phyloP scores from a whole-genome alignment of 2,113 vertebrate species.

The Salvelinus fontinalis region DNA sequence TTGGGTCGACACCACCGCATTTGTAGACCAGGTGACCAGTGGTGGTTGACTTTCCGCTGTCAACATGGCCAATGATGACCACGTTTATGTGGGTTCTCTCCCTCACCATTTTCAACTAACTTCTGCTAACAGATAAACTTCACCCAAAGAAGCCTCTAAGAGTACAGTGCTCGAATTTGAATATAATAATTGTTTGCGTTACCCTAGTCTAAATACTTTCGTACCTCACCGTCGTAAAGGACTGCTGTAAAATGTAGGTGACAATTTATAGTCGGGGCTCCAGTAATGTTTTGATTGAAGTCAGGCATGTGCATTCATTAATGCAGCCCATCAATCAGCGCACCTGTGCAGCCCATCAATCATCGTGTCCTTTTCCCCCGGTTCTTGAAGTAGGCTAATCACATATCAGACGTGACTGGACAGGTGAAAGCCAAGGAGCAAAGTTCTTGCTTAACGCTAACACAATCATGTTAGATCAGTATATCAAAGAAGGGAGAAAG shows the following conservation, averaged over 20 bases:
- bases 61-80: constrained; percentile 80
- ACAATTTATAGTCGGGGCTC: not conserved
- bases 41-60: constrained; percentile 80
- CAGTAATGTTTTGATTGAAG: not conserved
- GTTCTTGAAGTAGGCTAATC: too few species aligned
- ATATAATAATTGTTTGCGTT: not conserved
- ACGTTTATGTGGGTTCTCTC: constrained; percentile 76
- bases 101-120: constrained; percentile 43
- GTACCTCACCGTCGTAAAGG: not conserved
- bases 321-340: not conserved
- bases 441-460: too few species aligned
- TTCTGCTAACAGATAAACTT: rapidly evolving
- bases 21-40: constrained; percentile 79
- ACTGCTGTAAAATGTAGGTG: not conserved
- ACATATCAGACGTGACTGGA: too few species aligned
- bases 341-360: too few species aligned
- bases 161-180: not conserved
- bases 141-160: not conserved
- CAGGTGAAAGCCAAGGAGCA: too few species aligned
- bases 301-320: not conserved
- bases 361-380: too few species aligned
- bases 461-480: too few species aligned
- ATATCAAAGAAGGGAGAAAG: too few species aligned
- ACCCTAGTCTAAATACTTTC: not conserved
- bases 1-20: constrained; percentile 75